Percentiles rank a stretch among this genome's conserved stretches.
Evolutionary conservation across 2,113 vertebrate species (phyloP).

Genomic region (Reinhardtius hippoglossoides): DNA sequence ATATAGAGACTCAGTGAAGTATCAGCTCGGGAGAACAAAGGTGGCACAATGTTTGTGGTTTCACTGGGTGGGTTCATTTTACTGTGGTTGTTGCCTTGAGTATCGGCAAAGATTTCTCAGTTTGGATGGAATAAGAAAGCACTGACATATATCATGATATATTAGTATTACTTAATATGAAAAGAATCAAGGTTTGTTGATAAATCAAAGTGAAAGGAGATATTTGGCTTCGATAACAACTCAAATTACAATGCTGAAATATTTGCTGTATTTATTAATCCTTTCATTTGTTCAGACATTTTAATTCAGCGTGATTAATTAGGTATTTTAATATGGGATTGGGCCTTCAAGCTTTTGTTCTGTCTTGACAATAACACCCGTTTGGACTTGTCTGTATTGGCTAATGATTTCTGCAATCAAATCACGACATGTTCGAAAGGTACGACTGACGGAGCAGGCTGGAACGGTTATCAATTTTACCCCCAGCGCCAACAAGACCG

Average conservation of each 20-base stretch:
- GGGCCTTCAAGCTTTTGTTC: neutral
- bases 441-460: conserved; percentile 28
- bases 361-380: conserved; percentile 7
- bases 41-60: conserved; percentile 15
- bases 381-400: conserved; percentile 19
- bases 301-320: conserved; percentile 39
- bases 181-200: neutral
- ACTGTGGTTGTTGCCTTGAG: neutral
- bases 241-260: neutral
- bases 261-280: neutral
- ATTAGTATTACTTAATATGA: neutral
- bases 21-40: conserved; percentile 27
- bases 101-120: neutral
- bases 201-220: neutral
- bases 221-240: neutral
- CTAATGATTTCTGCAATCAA: conserved; percentile 25
- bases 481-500: neutral
- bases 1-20: conserved; percentile 31
- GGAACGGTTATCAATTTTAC: neutral
- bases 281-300: neutral
- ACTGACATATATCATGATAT: neutral
- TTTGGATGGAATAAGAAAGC: neutral
- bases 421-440: conserved; percentile 10
- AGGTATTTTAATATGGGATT: neutral
- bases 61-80: neutral